Conservation (phyloP, 2,797 vertebrate genomes). For the Dallia pectoralis region DNA sequence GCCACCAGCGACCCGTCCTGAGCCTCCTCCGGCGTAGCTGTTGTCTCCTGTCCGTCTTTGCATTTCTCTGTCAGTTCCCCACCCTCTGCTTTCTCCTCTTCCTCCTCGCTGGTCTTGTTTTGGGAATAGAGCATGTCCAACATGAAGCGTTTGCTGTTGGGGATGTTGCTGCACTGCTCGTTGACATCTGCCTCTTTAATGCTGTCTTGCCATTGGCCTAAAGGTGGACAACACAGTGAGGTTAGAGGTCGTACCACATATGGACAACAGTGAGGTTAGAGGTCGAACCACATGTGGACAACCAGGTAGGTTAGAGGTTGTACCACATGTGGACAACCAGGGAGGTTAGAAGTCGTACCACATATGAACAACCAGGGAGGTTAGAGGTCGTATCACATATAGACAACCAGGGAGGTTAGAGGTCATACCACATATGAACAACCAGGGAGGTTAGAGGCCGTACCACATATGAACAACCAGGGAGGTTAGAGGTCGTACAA, state of each 20-base stretch:
- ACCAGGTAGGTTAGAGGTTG: no score
- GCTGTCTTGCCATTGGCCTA: constrained; percentile 83
- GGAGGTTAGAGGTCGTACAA: not conserved
- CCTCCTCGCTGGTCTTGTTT: constrained; percentile 72
- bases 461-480: constrained; percentile 29
- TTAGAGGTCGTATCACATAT: no score
- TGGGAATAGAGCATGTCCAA: constrained; percentile 95
- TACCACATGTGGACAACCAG: constrained; percentile 70
- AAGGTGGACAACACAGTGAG: constrained; percentile 45
- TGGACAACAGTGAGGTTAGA: not conserved
- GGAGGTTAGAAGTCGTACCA: not conserved
- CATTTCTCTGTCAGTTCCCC: constrained; percentile 69
- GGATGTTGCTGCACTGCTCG: constrained; percentile 86
- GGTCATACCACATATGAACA: constrained; percentile 11
- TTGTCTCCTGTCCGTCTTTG: constrained; percentile 68
- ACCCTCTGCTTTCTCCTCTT: constrained; percentile 72
- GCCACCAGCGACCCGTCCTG: constrained; percentile 77
- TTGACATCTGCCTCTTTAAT: constrained; percentile 82
- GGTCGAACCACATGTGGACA: no score
- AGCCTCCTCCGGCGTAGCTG: constrained; percentile 49
- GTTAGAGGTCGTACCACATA: no score
- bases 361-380: constrained; percentile 31
- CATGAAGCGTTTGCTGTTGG: constrained; percentile 92
- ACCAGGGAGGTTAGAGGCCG: constrained; percentile 11
- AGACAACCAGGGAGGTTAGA: constrained; percentile 28